Conservation (phyloP, 1,140 invertebrate genomes). For the Leguminivora glycinivorella region DNA sequence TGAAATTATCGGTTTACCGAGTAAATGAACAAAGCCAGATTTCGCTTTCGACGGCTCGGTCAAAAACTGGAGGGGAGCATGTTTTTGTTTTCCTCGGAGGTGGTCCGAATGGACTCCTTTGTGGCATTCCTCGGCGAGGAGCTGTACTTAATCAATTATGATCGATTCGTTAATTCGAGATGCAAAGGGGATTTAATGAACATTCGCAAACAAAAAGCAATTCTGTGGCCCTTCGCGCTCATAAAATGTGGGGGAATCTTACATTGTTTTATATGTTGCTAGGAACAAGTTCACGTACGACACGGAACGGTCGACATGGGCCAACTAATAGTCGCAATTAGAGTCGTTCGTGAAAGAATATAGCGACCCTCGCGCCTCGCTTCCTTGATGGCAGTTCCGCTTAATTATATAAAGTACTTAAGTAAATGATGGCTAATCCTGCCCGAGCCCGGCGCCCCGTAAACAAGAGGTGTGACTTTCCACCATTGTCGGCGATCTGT, state of each 20-base stretch:
- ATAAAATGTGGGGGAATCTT: conserved; percentile 3
- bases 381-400: conserved; percentile 60
- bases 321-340: conserved; percentile 55
- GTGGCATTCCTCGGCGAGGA: conserved; percentile 58
- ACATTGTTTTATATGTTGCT: conserved; percentile 19
- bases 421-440: conserved; percentile 77
- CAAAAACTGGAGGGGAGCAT: conserved; percentile 72
- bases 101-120: conserved; percentile 68
- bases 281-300: not conserved
- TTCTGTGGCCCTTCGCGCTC: conserved; percentile 21
- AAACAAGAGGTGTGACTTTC: conserved; percentile 77
- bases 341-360: conserved; percentile 54
- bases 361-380: conserved; percentile 47
- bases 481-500: conserved; percentile 74
- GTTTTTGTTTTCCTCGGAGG: conserved; percentile 74
- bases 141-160: conserved; percentile 76
- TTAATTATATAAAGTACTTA: conserved; percentile 78
- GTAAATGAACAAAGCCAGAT: conserved; percentile 78
- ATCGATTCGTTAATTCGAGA: conserved; percentile 75
- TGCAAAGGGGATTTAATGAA: conserved; percentile 67
- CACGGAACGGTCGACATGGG: not conserved
- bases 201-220: conserved; percentile 30
- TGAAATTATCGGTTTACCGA: conserved; percentile 79
- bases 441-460: conserved; percentile 55
- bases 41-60: conserved; percentile 66